Conservation (phyloP, 1,140 invertebrate species). For the Pseudomyrmex pallidus region DNA sequence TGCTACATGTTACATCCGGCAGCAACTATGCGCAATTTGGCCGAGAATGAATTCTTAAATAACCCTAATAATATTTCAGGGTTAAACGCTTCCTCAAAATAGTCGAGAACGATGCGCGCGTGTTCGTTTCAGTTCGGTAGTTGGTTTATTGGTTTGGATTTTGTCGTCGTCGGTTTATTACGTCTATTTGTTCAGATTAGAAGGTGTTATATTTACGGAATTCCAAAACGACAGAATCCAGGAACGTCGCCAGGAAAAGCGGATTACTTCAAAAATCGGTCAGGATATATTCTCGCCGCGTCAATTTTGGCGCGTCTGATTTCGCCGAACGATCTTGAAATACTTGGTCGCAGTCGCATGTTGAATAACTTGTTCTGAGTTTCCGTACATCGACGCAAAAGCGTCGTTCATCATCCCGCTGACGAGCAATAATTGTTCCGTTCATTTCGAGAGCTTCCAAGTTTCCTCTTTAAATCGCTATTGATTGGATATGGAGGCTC, state of each 20-base stretch:
- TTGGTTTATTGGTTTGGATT: background rate
- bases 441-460: background rate
- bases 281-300: background rate
- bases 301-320: conserved; percentile 14
- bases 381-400: conserved; percentile 2
- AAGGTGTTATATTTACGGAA: conserved; percentile 26
- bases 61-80: conserved; percentile 35
- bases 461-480: conserved; percentile 7
- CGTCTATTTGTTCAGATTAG: background rate
- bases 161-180: background rate
- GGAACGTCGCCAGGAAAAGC: conserved; percentile 14
- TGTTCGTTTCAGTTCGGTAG: no score
- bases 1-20: background rate
- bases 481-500: conserved; percentile 17
- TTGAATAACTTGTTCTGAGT: conserved; percentile 7
- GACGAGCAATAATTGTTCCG: background rate
- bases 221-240: conserved; percentile 13
- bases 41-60: conserved; percentile 16
- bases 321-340: conserved; percentile 9
- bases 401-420: background rate
- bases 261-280: conserved; percentile 26
- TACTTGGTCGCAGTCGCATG: background rate
- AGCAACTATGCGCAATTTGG: conserved; percentile 20
- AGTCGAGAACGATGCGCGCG: conserved; percentile 15
- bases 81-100: conserved; percentile 40